These are phyloP conservation scores for Colistium nudipinnis DNA, from an alignment of 2,113 vertebrate genomes.

Conservation along the genomic window DNA sequence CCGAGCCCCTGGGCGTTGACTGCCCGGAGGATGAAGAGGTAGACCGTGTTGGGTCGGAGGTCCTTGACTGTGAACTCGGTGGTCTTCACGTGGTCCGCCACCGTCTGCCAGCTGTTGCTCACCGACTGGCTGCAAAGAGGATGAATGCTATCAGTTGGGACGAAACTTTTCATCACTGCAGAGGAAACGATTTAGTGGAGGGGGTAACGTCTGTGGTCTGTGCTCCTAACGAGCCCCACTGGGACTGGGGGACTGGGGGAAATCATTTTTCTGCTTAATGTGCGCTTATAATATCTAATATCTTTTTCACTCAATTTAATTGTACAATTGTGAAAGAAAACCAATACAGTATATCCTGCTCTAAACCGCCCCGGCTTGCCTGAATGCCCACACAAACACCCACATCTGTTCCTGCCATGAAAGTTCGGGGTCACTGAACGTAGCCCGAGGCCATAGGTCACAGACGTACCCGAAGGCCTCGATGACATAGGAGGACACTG, in stretches of 20 bases:
- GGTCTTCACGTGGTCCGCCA: conserved; percentile 91
- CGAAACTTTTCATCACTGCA: background rate
- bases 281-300: background rate
- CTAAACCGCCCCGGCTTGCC: conserved; percentile 19
- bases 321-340: background rate
- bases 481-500: conserved; percentile 91
- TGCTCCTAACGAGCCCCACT: background rate
- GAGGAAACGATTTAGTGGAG: background rate
- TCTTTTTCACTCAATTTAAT: conserved; percentile 1
- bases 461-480: conserved; percentile 94
- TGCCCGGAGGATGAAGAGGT: conserved; percentile 94
- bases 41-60: conserved; percentile 93
- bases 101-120: conserved; percentile 96
- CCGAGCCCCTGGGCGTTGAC: conserved; percentile 92
- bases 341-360: background rate
- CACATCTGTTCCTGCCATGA: conserved; percentile 65
- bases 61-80: conserved; percentile 87
- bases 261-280: conserved; percentile 5
- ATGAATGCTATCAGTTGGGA: conserved; percentile 10
- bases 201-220: background rate
- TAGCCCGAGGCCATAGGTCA: conserved; percentile 60
- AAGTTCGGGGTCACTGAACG: conserved; percentile 70
- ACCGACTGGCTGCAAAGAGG: conserved; percentile 87
- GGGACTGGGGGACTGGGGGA: background rate
- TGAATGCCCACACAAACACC: conserved; percentile 45